Evolutionary conservation across 2,113 vertebrate genomes (phyloP).

Genomic region (Lota lota): DNA sequence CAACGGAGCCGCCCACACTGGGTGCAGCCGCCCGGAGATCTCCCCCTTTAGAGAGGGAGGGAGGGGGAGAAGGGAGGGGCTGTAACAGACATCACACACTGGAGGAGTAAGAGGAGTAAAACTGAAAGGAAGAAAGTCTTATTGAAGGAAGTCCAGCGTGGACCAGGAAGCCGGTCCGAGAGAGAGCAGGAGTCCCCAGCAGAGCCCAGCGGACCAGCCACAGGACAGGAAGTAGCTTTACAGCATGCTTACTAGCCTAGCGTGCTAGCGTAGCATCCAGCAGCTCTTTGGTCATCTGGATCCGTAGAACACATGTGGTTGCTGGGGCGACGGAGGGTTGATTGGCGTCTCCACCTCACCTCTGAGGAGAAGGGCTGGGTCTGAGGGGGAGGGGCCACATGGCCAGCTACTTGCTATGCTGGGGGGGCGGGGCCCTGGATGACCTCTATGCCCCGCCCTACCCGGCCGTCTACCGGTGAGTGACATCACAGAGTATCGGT

Average conservation of each 20-base stretch:
- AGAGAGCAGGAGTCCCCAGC: not conserved
- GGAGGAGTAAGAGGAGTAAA: not conserved
- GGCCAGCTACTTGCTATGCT: slow-evolving; percentile 73
- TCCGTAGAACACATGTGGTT: slow-evolving; percentile 3
- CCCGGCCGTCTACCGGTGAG: slow-evolving; percentile 72
- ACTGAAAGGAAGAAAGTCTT: not conserved
- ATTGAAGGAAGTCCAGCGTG: not conserved
- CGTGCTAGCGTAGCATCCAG: not conserved
- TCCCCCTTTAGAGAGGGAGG: not conserved
- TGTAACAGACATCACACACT: not conserved
- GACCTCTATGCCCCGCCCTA: slow-evolving; percentile 66
- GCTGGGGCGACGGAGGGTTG: slow-evolving; percentile 2
- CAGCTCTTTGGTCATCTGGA: not conserved
- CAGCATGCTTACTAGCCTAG: not conserved
- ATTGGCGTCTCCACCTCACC: slow-evolving; percentile 14
- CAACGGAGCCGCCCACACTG: not conserved
- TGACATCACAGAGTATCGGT: slow-evolving; percentile 1
- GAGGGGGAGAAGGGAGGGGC: not conserved
- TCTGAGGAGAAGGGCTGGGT: slow-evolving; percentile 15
- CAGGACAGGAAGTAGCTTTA: too few species aligned
- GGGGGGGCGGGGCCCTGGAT: slow-evolving; percentile 68
- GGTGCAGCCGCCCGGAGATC: not conserved
- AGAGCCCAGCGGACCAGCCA: not conserved
- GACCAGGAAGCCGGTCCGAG: not conserved
- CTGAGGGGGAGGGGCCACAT: slow-evolving; percentile 41